phyloP scores from a whole-genome alignment of 2,888 invertebrate species.

The Metellina segmentata region DNA sequence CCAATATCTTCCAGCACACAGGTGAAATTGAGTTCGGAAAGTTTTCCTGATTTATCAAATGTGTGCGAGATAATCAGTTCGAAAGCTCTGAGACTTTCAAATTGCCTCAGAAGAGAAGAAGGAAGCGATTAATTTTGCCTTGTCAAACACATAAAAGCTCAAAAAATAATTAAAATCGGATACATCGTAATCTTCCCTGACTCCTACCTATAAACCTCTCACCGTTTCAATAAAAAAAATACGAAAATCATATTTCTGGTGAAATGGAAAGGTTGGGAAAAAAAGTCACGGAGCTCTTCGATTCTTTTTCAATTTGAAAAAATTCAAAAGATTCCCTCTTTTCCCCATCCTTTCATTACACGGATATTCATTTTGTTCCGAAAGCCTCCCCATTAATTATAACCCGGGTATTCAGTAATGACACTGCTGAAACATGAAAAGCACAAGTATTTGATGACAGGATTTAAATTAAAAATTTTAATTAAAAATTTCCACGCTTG shows the following conservation, averaged over 20 bases:
- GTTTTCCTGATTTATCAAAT: too few relatives aligned
- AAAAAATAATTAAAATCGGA: conserved; percentile 56
- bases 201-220: conserved; percentile 31
- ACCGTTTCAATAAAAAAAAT: conserved; percentile 17
- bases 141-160: conserved; percentile 32
- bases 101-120: not conserved
- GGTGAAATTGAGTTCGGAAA: not conserved
- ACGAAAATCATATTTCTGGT: conserved; percentile 35
- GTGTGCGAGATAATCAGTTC: too few relatives aligned
- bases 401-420: conserved; percentile 39
- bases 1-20: not conserved
- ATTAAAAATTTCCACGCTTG: conserved; percentile 58
- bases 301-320: conserved; percentile 30
- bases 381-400: conserved; percentile 52
- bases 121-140: conserved; percentile 36
- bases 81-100: not conserved
- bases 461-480: conserved; percentile 66
- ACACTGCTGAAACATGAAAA: conserved; percentile 55
- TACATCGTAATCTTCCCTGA: conserved; percentile 22
- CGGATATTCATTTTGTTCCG: conserved; percentile 41
- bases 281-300: conserved; percentile 5
- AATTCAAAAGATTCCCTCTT: conserved; percentile 11
- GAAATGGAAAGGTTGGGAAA: conserved; percentile 4
- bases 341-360: conserved; percentile 23
- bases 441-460: conserved; percentile 65